A percentile compares a stretch with the other conserved stretches of the same genome.
These are phyloP conservation scores for Drosophila austrosaltans DNA, from an alignment of 2,888 invertebrate genomes.

Conservation along the genomic window DNA sequence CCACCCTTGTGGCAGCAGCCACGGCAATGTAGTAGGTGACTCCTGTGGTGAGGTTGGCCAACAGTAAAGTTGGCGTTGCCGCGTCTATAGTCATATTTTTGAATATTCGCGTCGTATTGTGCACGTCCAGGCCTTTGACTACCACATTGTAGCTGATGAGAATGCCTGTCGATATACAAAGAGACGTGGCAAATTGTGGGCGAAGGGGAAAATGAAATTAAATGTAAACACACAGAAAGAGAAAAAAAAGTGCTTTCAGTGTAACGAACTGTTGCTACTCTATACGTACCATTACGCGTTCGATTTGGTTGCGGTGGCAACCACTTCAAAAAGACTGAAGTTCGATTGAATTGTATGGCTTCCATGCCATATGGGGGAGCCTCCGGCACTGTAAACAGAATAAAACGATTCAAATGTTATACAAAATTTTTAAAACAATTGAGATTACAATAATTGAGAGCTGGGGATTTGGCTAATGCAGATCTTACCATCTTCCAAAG, in stretches of 20 bases:
- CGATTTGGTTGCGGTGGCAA: conserved; percentile 88
- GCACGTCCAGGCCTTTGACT: conserved; percentile 86
- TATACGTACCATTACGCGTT: conserved; percentile 89
- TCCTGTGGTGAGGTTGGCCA: conserved; percentile 92
- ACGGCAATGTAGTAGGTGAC: conserved; percentile 93
- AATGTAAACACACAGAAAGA: conserved; percentile 48
- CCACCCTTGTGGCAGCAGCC: conserved; percentile 92
- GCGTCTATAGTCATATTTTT: conserved; percentile 90
- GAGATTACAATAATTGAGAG: conserved; percentile 17
- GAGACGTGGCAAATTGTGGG: conserved; percentile 8
- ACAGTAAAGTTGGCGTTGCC: conserved; percentile 88
- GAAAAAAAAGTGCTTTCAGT: background rate
- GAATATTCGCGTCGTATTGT: conserved; percentile 85
- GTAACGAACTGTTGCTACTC: conserved; percentile 8
- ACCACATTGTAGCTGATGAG: conserved; percentile 92
- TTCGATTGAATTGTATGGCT: conserved; percentile 91
- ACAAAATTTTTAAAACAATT: background rate
- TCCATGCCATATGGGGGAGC: conserved; percentile 93
- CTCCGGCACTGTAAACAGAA: conserved; percentile 88
- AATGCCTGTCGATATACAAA: conserved; percentile 81
- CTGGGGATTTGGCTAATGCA: background rate
- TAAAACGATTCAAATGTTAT: background rate
- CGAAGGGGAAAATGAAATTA: conserved; percentile 60
- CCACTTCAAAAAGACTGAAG: conserved; percentile 93
- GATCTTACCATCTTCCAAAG: conserved; percentile 92